These are phyloP conservation scores for Drosophila willistoni DNA, from an alignment of 1,140 invertebrate species.

Conservation along the genomic window DNA sequence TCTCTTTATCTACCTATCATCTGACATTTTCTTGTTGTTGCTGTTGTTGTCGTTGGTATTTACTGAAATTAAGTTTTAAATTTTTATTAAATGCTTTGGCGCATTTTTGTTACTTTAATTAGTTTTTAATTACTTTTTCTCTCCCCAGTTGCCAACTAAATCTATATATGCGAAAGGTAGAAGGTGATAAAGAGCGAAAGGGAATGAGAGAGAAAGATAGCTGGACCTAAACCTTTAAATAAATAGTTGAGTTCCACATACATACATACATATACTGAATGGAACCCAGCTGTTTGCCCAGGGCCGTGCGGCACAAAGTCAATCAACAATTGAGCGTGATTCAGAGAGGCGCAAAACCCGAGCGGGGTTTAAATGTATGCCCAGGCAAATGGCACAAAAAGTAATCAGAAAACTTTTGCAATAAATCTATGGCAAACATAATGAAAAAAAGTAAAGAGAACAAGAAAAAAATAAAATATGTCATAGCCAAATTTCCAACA, in stretches of 20 bases:
- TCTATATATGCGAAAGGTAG: not conserved
- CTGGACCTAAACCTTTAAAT: slow-evolving; percentile 42
- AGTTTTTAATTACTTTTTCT: slow-evolving; percentile 77
- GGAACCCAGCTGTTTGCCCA: slow-evolving; percentile 17
- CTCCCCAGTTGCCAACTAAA: not conserved
- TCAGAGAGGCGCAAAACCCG: not conserved
- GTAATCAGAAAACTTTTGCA: slow-evolving; percentile 76
- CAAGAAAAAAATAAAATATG: not conserved
- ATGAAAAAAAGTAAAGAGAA: slow-evolving; percentile 59
- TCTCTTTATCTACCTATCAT: not conserved
- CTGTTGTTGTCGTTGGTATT: slow-evolving; percentile 52
- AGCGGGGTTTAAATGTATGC: slow-evolving; percentile 44
- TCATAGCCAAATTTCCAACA: slow-evolving; percentile 22
- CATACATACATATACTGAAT: not conserved
- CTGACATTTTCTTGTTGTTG: slow-evolving; percentile 28
- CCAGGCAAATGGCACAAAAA: slow-evolving; percentile 36
- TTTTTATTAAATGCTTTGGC: slow-evolving; percentile 76
- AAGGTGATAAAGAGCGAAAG: not conserved
- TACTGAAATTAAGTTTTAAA: slow-evolving; percentile 79
- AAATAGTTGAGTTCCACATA: slow-evolving; percentile 40
- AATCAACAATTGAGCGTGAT: slow-evolving; percentile 53
- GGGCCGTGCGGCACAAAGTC: slow-evolving; percentile 44
- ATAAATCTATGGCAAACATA: slow-evolving; percentile 75
- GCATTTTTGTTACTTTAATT: slow-evolving; percentile 76
- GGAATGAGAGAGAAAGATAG: not conserved